Evolutionary conservation across 1,140 invertebrate genomes (phyloP).

Genomic region (Oreohelix idahoensis): DNA sequence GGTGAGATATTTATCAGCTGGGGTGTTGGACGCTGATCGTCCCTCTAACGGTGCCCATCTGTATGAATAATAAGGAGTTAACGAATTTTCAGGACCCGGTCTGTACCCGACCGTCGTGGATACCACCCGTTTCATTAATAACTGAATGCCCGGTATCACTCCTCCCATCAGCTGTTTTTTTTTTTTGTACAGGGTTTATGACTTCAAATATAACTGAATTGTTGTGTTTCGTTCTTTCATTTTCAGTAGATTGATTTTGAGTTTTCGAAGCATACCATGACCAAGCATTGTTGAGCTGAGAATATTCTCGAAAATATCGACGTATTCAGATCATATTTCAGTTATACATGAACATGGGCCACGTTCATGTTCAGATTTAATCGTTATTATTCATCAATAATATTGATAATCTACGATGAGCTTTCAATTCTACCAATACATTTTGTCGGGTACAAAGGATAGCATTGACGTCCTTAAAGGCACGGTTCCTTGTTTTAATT

Average conservation of each 20-base stretch:
- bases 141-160: neutral
- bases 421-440: neutral
- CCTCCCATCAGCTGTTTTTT: too few relatives aligned
- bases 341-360: neutral
- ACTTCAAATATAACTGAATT: too few relatives aligned
- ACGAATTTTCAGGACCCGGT: neutral
- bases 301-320: neutral
- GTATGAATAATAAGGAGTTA: slow-evolving; percentile 1
- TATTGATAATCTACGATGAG: neutral
- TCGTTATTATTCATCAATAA: neutral
- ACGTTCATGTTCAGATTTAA: neutral
- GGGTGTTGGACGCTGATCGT: neutral
- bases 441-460: neutral
- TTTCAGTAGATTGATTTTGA: too few relatives aligned
- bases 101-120: neutral
- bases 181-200: too few relatives aligned
- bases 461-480: neutral
- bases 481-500: neutral
- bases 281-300: too few relatives aligned
- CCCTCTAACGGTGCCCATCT: too few relatives aligned
- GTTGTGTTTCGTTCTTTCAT: too few relatives aligned
- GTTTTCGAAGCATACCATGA: too few relatives aligned
- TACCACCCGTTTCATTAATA: neutral
- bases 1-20: slow-evolving; percentile 5
- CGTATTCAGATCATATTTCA: neutral